phyloP scores from a whole-genome alignment of 2,113 vertebrate genomes.

The human region DNA sequence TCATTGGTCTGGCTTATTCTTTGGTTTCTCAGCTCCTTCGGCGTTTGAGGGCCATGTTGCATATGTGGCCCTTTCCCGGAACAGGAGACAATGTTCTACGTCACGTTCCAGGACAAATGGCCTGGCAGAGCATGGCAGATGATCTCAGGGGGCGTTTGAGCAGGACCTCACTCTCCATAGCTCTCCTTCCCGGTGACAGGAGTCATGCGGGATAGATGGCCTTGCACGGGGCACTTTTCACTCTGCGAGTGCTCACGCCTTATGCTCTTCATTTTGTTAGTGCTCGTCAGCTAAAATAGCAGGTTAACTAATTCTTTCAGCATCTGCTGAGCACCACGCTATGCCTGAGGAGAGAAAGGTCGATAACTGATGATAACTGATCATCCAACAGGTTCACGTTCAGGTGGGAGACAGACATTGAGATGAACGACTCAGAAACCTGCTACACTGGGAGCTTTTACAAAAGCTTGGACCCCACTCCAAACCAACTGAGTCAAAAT shows the following conservation, averaged over 20 bases:
- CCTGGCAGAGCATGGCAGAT: rapidly evolving
- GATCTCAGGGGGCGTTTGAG: neutral
- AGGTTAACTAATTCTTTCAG: neutral
- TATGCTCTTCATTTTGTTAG: neutral
- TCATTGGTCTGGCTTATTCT: neutral
- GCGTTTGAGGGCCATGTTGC: neutral
- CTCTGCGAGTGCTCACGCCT: neutral
- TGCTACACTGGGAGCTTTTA: neutral
- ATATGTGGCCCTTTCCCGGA: neutral
- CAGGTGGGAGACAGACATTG: neutral
- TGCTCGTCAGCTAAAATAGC: too few relatives aligned
- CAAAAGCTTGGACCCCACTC: too few relatives aligned
- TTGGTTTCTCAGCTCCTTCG: neutral
- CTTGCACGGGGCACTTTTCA: neutral
- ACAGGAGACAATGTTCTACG: neutral
- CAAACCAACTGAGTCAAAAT: neutral
- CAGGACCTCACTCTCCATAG: too few relatives aligned
- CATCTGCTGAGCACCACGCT: neutral
- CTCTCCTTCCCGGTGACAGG: neutral
- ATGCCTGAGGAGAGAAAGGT: neutral
- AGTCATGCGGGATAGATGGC: rapidly evolving
- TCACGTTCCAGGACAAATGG: neutral
- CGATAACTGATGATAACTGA: neutral
- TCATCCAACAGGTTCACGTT: neutral
- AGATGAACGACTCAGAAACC: neutral